A percentile compares a stretch with the other conserved stretches of the same genome.
Evolutionary conservation across 2,797 vertebrate genomes (phyloP).

Genomic region (Tolypeutes matacus): DNA sequence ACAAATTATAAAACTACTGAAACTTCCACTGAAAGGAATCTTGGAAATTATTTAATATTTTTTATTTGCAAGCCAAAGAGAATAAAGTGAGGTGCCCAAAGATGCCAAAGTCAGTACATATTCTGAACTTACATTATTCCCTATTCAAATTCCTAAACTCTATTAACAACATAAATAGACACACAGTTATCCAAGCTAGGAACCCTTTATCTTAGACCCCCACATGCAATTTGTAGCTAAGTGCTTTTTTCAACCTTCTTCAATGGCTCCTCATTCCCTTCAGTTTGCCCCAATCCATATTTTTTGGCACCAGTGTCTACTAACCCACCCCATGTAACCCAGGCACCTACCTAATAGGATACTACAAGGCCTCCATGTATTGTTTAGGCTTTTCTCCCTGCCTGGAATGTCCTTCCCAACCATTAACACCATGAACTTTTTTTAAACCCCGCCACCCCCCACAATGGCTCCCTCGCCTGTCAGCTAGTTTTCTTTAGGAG

Average conservation of each 20-base stretch:
- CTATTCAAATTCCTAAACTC: neutral
- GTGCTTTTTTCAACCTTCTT: conserved; percentile 35
- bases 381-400: conserved; percentile 13
- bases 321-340: neutral
- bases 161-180: conserved; percentile 1
- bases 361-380: neutral
- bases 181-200: neutral
- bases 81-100: neutral
- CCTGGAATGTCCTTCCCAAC: conserved; percentile 47
- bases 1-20: neutral
- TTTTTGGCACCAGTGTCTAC: conserved; percentile 30
- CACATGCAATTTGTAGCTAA: neutral
- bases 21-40: conserved; percentile 34
- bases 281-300: neutral
- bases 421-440: conserved; percentile 37
- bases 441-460: too few species aligned
- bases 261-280: conserved; percentile 27
- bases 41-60: conserved; percentile 47
- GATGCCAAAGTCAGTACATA: neutral
- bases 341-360: neutral
- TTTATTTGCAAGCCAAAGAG: neutral
- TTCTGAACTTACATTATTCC: neutral
- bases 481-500: too few species aligned
- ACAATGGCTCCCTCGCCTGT: too few species aligned
- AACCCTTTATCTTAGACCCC: neutral